Percentiles rank a stretch among this genome's conserved stretches.
Evolutionary conservation across 2,797 vertebrate genomes (phyloP).

Genomic region (Calcarius lapponicus): DNA sequence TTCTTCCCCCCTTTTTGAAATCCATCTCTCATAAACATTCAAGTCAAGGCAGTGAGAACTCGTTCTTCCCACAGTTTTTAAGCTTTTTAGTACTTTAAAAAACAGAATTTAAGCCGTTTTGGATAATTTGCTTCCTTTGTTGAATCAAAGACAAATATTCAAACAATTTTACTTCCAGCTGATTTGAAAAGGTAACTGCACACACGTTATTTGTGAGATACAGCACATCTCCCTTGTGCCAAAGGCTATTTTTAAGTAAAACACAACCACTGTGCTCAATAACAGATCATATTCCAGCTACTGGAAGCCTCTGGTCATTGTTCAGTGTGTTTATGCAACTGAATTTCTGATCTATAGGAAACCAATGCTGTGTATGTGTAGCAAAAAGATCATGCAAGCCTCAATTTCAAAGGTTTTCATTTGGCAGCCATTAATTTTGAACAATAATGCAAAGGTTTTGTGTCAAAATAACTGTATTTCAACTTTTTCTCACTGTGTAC

Average conservation of each 20-base stretch:
- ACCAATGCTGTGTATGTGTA: not conserved
- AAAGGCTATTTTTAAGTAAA: not conserved
- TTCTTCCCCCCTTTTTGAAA: accelerated
- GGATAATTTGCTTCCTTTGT: not conserved
- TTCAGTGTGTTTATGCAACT: not conserved
- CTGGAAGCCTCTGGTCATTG: not conserved
- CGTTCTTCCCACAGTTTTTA: not conserved
- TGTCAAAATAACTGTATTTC: accelerated
- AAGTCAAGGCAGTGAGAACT: not conserved
- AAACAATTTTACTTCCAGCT: not conserved
- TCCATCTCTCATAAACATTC: not conserved
- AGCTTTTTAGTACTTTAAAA: not conserved
- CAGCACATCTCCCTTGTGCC: not conserved
- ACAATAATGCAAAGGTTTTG: not conserved
- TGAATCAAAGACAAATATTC: not conserved
- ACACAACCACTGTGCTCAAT: not conserved
- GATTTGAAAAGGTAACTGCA: not conserved
- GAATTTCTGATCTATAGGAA: not conserved
- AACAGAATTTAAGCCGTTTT: not conserved
- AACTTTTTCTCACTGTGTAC: not conserved
- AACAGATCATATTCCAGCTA: not conserved
- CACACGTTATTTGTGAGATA: not conserved
- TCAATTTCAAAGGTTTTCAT: not conserved
- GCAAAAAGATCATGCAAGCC: not conserved
- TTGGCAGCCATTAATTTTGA: not conserved